Evolutionary conservation across 2,113 vertebrate species (phyloP), one percentile per base, ranked within the genome.

Genomic region (Corythornis vintsioides): DNA sequence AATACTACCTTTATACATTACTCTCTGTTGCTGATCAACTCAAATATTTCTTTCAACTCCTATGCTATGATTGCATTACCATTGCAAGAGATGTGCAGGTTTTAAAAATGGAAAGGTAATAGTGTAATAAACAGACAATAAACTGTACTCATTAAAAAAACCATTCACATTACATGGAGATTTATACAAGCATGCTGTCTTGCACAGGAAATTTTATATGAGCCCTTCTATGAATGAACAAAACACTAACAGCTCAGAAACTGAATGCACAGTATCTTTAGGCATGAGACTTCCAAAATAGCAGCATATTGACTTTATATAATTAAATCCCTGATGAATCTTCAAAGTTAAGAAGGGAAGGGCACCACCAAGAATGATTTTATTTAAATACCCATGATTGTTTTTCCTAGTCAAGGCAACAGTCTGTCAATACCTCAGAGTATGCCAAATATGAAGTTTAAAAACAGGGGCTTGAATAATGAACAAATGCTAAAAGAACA

Each of bases 331-430:
- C 16, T 71, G 5, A 3, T 83, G 78, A 73, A 92, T 64, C 67
- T 91, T 89, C 81, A 90, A 79, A 95, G 82, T 31, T 20, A 79
- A 80, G 29, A 79, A 63, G 38, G 26, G 57, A 92, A 78, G n/a
- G 28, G 63, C 65, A 74, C 42, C 43, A 86, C 22, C 31, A 86
- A 38, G 52, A 66, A 20, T 42, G 10, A 15, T 65, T 50, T 56
- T 71, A 79, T 77, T 64, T 0, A 70, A 80, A 85, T 84, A 73
- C 14, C 45, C 53, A 33, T 86, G 61, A 74, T 33, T 95, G 65
- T 77, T 94, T 89, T 91, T 85, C 81, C 87, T 91, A 77, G 63
- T 76, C 64, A 73, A 79, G 66, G 84, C 89, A 94, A 86, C 29
- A 69, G 71, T 52, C 81, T 90, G 78, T 95, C 92, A 94, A 80